Evolutionary conservation across 2,797 vertebrate species (phyloP).

Genomic region (Enteromius treurensis): DNA sequence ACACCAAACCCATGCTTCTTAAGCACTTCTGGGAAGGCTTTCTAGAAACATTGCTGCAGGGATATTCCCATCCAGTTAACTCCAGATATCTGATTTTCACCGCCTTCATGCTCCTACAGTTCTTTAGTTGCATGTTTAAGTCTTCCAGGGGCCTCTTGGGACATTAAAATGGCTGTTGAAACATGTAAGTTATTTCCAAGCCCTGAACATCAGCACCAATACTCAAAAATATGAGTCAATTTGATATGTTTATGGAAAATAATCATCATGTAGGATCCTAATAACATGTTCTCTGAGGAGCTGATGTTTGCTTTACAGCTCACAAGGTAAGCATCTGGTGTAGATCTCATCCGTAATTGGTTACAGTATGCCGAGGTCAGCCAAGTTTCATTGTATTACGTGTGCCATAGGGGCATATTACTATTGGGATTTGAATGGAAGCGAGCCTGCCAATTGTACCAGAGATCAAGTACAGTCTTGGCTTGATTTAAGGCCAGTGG

Average conservation of each 20-base stretch:
- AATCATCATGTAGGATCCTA: constrained; percentile 28
- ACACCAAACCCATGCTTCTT: neutral
- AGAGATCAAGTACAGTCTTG: constrained; percentile 30
- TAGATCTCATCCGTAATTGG: constrained; percentile 63
- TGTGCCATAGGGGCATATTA: constrained; percentile 44
- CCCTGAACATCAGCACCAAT: neutral
- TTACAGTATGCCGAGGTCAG: constrained; percentile 57
- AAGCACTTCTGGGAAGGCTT: neutral
- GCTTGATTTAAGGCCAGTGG: constrained; percentile 23
- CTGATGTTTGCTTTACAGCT: constrained; percentile 33
- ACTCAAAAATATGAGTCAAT: constrained; percentile 22
- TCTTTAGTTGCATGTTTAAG: constrained; percentile 8
- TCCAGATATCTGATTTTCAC: neutral
- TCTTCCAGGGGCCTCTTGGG: neutral
- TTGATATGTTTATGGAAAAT: constrained; percentile 33
- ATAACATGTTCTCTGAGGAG: constrained; percentile 25
- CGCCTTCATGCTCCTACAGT: neutral
- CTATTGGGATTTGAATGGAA: constrained; percentile 55
- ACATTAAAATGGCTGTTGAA: constrained; percentile 20
- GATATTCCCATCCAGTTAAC: neutral
- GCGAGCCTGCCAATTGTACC: constrained; percentile 49
- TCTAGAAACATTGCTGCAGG: neutral
- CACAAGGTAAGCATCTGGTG: constrained; percentile 66
- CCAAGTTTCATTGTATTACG: constrained; percentile 53
- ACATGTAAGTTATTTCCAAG: constrained; percentile 20